Evolutionary conservation across 2,113 vertebrate genomes (phyloP).

Genomic region (Dipodomys ordii): DNA sequence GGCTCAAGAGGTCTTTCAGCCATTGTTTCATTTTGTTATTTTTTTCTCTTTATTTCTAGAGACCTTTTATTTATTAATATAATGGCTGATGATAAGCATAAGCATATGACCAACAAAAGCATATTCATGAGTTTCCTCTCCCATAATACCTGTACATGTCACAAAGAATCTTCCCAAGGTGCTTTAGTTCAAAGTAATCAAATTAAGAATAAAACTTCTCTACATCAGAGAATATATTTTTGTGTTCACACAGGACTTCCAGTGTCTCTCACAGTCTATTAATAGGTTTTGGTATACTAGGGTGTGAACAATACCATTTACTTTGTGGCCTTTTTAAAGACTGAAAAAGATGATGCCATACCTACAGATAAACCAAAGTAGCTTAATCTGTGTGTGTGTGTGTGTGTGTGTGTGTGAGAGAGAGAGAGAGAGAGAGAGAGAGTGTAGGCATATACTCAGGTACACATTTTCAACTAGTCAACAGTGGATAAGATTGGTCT

Average conservation of each 20-base stretch:
- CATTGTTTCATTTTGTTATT: neutral
- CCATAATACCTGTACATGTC: neutral
- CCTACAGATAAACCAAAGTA: neutral
- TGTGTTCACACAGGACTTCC: neutral
- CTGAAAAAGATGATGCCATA: neutral
- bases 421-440: too few species aligned
- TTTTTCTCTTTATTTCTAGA: neutral
- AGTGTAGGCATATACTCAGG: fast-evolving
- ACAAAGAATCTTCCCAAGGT: neutral
- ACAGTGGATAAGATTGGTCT: slow-evolving; percentile 37
- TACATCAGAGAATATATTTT: neutral
- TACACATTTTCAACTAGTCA: neutral
- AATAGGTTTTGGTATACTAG: neutral
- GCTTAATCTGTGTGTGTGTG: neutral
- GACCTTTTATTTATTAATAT: neutral
- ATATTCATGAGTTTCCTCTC: neutral
- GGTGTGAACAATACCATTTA: neutral
- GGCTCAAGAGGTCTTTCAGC: too few species aligned
- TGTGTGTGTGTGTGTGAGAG: too few species aligned
- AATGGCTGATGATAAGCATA: neutral
- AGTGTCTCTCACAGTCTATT: neutral
- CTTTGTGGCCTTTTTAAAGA: slow-evolving; percentile 6
- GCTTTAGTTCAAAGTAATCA: neutral
- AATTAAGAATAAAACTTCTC: neutral
- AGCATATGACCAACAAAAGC: neutral